Conservation (phyloP, 2,888 invertebrate species). For the Agrotis ipsilon region DNA sequence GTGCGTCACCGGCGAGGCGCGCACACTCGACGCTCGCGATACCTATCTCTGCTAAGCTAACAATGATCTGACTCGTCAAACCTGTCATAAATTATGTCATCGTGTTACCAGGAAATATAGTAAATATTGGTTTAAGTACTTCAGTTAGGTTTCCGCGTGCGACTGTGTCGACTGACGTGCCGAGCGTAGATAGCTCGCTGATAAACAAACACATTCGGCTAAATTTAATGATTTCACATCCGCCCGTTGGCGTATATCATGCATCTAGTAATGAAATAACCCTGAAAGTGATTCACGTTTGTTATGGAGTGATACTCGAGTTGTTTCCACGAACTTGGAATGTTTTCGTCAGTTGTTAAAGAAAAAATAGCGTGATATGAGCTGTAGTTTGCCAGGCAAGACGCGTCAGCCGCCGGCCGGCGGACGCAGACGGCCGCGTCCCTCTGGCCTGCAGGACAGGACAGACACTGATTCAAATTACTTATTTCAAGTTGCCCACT, state of each 20-base stretch:
- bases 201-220: constrained; percentile 47
- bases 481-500: no score
- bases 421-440: not conserved
- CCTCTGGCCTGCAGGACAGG: no score
- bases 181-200: constrained; percentile 31
- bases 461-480: no score
- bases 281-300: constrained; percentile 5
- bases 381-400: not conserved
- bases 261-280: not conserved
- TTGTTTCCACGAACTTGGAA: constrained; percentile 9
- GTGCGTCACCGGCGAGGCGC: constrained; percentile 55
- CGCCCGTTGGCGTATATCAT: constrained; percentile 9
- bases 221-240: constrained; percentile 41
- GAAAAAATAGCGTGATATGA: constrained; percentile 2
- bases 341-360: not conserved
- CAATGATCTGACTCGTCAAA: constrained; percentile 54
- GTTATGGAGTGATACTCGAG: constrained; percentile 7
- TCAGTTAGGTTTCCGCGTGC: constrained; percentile 54
- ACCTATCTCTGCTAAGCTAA: constrained; percentile 46
- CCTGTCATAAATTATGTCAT: constrained; percentile 64
- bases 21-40: constrained; percentile 22
- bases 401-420: not conserved
- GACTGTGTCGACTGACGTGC: constrained; percentile 26
- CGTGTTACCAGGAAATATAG: constrained; percentile 50
- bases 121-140: constrained; percentile 60